Evolutionary conservation across 2,888 invertebrate genomes (phyloP).

Genomic region (Vanessa cardui): DNA sequence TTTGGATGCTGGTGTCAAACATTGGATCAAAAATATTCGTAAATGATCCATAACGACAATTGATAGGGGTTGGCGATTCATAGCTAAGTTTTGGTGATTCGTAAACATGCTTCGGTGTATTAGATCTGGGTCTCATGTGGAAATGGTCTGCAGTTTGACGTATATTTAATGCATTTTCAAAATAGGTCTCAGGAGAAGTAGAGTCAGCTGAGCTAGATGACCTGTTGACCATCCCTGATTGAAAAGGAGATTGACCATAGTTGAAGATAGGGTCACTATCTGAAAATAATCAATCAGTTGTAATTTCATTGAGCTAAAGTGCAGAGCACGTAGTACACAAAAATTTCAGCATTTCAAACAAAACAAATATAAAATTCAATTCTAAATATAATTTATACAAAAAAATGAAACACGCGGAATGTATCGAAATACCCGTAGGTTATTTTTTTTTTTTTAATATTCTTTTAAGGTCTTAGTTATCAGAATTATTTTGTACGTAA

Average conservation of each 20-base stretch:
- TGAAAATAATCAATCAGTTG: constrained; percentile 14
- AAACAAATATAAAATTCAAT: too few relatives aligned
- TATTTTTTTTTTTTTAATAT: too few relatives aligned
- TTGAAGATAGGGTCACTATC: constrained; percentile 13
- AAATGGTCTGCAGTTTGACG: constrained; percentile 23
- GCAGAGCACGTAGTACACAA: too few relatives aligned
- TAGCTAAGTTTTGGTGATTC: constrained; percentile 12
- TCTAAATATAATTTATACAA: too few relatives aligned
- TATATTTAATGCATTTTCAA: constrained; percentile 41
- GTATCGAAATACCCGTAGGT: too few relatives aligned
- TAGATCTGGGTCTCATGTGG: constrained; percentile 29
- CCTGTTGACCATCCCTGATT: constrained; percentile 49
- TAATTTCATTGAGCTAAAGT: too few relatives aligned
- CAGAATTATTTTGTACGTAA: too few relatives aligned
- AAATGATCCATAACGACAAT: neutral
- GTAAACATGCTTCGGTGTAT: constrained; percentile 30
- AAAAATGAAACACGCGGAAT: too few relatives aligned
- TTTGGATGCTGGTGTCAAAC: neutral
- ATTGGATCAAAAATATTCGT: constrained; percentile 14
- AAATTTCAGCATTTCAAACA: too few relatives aligned
- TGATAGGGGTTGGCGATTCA: neutral
- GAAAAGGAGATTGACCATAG: constrained; percentile 47
- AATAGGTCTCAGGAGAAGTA: constrained; percentile 67
- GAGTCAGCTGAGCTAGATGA: constrained; percentile 73
- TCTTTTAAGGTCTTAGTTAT: too few relatives aligned